A percentile compares a stretch with the other conserved stretches of the same genome.
phyloP scores from a whole-genome alignment of 2,113 vertebrate species.

The Atractosteus spatula region DNA sequence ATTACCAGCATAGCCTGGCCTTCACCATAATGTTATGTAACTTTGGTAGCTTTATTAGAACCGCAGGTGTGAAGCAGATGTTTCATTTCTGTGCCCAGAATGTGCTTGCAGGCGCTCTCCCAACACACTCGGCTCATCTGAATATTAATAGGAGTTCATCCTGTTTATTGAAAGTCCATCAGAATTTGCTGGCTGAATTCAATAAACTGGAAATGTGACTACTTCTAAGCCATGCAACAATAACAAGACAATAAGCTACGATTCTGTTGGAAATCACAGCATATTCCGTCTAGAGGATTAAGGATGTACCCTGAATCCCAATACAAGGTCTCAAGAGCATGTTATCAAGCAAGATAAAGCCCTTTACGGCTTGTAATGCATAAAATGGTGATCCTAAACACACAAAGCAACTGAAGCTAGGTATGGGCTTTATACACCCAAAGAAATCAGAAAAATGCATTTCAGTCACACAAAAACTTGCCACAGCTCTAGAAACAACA shows the following conservation, averaged over 20 bases:
- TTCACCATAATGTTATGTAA: neutral
- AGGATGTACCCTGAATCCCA: neutral
- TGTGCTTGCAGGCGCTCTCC: neutral
- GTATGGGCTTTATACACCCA: neutral
- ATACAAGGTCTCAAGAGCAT: conserved; percentile 9
- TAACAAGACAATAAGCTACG: neutral
- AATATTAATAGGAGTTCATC: conserved; percentile 1
- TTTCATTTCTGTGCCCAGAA: neutral
- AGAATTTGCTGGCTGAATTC: neutral
- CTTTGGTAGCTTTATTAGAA: neutral
- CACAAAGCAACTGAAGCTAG: neutral
- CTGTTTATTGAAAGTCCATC: neutral
- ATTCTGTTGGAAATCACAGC: neutral
- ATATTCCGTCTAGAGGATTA: conserved; percentile 9
- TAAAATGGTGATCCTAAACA: conserved; percentile 4
- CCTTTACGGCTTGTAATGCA: neutral
- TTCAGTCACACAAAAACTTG: neutral
- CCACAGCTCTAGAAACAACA: neutral
- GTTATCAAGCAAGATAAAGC: conserved; percentile 24
- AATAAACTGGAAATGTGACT: neutral
- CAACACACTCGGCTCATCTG: neutral
- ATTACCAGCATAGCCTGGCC: neutral
- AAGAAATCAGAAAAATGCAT: neutral
- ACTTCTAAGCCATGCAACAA: neutral
- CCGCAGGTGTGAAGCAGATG: conserved; percentile 1